Base-by-base conservation (phyloP, 2,888 invertebrate genomes). In the Coelinius sp. region DNA sequence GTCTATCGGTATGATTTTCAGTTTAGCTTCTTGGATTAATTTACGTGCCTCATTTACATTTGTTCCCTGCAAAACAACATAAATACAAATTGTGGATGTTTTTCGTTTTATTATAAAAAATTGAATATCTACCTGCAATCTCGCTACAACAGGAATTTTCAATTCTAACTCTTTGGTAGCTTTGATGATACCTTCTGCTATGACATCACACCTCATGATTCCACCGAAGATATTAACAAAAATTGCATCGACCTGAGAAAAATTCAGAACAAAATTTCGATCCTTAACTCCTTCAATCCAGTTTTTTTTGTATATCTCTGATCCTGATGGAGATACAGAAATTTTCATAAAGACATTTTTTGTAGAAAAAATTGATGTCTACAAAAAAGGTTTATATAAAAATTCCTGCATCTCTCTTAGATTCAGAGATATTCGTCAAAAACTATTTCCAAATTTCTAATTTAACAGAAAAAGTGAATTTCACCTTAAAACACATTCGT, bases 171-270 rank as follows among this genome's bases (percentile, higher is more conserved):
- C 96, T 88, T 95, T 94, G 62, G 97, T 97, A 0, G 98, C 98
- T 68, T 94, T 94, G 84, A 98, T 94, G 85, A 98, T 97, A 79
- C 98, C 98, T 88, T 97, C 96, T 14, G 98, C 98, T 85, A 98
- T 98, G 72, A 98, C 95, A 89, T 98, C 98, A 89, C 98, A 98
- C 78, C 97, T 91, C 98, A 98, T 98, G 82, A 98, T 98, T 76
- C 98, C 98, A 73, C 98, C 98, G 85, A 98, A 98, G 82, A 98
- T 98, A 88, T 98, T 98, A 8, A 98, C 98, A 85, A 98, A 89
- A 82, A 98, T 95, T 64, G 97, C 96, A 78, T 96, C 92, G 71
- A 98, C 97, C 92, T 92, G 77, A 17, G 31, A 56, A 31, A 59
- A n/a, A 41, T 56, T 56, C n/a, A 24, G 10, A 25, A 1, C 46